These are phyloP conservation scores for Hydractinia symbiolongicarpus DNA, from an alignment of 30 jellyfish, hydroid and myxozoan species.

Conservation along the genomic window DNA sequence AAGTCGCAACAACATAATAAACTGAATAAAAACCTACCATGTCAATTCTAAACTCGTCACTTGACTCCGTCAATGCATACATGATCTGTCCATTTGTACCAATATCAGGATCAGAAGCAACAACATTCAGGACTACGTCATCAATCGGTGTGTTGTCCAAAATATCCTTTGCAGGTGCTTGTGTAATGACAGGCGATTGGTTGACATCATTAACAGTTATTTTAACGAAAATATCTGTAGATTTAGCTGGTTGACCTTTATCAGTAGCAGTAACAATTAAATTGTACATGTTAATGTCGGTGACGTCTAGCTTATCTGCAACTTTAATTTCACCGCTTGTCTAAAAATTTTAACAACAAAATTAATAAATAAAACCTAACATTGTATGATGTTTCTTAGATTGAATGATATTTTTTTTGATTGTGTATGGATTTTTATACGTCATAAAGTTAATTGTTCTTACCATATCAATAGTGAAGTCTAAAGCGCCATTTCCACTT, in stretches of 20 bases:
- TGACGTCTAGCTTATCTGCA: constrained; percentile 55
- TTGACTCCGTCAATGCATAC: neutral
- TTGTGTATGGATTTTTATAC: too few relatives aligned
- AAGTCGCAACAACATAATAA: neutral
- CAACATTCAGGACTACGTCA: neutral
- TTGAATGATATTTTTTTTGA: too few relatives aligned
- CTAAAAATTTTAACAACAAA: neutral
- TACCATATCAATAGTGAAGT: constrained; percentile 47
- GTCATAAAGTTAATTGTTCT: neutral
- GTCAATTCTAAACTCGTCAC: constrained; percentile 11
- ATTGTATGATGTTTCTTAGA: too few relatives aligned
- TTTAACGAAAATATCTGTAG: constrained; percentile 36
- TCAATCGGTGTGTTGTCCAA: constrained; percentile 43
- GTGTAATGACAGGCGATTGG: constrained; percentile 4
- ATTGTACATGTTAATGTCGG: constrained; percentile 31
- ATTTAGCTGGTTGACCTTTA: constrained; percentile 44
- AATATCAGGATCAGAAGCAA: neutral
- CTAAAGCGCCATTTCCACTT: constrained; percentile 53
- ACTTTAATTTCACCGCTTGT: constrained; percentile 5
- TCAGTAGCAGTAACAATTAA: constrained; percentile 62
- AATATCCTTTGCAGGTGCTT: constrained; percentile 30
- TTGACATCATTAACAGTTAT: constrained; percentile 3
- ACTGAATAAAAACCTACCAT: neutral
- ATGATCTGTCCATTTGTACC: constrained; percentile 9
- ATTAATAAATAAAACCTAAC: constrained; percentile 30